Conservation (phyloP, 2,888 invertebrate species). For the Seira sanloemensis region DNA sequence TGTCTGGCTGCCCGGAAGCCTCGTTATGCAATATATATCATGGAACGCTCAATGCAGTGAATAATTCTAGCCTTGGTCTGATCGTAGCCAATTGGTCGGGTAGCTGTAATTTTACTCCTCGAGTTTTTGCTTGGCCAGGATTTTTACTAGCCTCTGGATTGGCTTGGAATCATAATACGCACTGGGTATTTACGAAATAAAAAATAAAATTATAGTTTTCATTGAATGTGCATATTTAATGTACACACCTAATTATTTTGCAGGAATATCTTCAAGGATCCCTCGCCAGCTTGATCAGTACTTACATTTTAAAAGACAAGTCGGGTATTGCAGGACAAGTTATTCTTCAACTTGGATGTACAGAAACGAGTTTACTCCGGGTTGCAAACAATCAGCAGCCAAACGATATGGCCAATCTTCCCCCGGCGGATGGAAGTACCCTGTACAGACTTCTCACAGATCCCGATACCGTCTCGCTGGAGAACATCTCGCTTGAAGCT, state of each 20-base stretch:
- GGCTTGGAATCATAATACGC: slow-evolving; percentile 79
- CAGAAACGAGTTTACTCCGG: slow-evolving; percentile 79
- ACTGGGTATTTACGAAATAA: too few species aligned
- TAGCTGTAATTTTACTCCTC: slow-evolving; percentile 79
- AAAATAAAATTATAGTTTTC: too few species aligned
- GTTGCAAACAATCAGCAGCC: slow-evolving; percentile 77
- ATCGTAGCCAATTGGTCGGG: slow-evolving; percentile 81
- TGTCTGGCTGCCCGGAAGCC: slow-evolving; percentile 80
- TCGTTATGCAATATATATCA: slow-evolving; percentile 79
- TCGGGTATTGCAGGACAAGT: slow-evolving; percentile 77
- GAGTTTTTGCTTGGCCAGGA: slow-evolving; percentile 80
- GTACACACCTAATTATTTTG: background rate
- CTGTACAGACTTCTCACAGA: slow-evolving; percentile 80
- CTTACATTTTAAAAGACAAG: slow-evolving; percentile 78
- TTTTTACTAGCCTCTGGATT: slow-evolving; percentile 79
- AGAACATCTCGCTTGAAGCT: slow-evolving; percentile 79
- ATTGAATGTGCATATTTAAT: too few species aligned
- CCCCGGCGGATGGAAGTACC: slow-evolving; percentile 79
- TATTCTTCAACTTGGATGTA: slow-evolving; percentile 79
- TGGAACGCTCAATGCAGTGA: slow-evolving; percentile 78
- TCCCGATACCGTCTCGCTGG: slow-evolving; percentile 80
- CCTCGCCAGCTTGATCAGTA: slow-evolving; percentile 78
- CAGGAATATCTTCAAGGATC: slow-evolving; percentile 78
- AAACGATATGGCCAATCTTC: slow-evolving; percentile 78
- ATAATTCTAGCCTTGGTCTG: slow-evolving; percentile 78